Evolutionary conservation across 2,113 vertebrate species (phyloP), one percentile per base, ranked within the genome.

Genomic region (Macquaria ambigua): DNA sequence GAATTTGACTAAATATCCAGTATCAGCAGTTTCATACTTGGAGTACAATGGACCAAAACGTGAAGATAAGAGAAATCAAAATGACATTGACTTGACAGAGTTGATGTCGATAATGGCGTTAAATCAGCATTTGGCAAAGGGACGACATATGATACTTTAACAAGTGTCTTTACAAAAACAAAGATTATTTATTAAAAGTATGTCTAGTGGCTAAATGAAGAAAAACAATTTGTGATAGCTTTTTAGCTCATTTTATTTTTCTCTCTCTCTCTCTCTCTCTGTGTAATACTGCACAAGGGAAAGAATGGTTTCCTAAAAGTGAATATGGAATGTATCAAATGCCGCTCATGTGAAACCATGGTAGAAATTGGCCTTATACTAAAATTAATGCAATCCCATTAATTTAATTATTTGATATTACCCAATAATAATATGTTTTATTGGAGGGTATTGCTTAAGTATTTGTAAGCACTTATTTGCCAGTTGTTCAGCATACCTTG

Each of bases 171-270:
- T 98, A 97, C 97, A 97, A 97, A 93, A 97, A 97, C 96, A 97
- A 97, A 96, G 96, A 97, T 98, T 99, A 99, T 99, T 99, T 99
- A 99, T 99, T 99, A 94, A 96, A 95, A 94, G 97, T 91, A 95
- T 97, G 97, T 99, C 97, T 98, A 97, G 97, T 99, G 97, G 96
- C 96, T 97, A 96, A 97, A 98, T 97, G 95, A 96, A 96, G 95
- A 97, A 96, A 98, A 97, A 97, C 96, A 96, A 97, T 96, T 96
- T 96, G 97, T 97, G 90, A 97, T 97, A 96, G 96, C 96, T 95
- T 93, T 97, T 96, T 94, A 97, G 97, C 96, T 96, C 95, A 94
- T 96, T 95, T 96, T 96, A 93, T 92, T 93, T 93, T 8, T 82
- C 75, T 82, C 75, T 89, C 79, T 93, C 96, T 96, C 90, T 96